Conservation (phyloP, 2,113 vertebrate genomes). For the Campylomormyrus numenius region DNA sequence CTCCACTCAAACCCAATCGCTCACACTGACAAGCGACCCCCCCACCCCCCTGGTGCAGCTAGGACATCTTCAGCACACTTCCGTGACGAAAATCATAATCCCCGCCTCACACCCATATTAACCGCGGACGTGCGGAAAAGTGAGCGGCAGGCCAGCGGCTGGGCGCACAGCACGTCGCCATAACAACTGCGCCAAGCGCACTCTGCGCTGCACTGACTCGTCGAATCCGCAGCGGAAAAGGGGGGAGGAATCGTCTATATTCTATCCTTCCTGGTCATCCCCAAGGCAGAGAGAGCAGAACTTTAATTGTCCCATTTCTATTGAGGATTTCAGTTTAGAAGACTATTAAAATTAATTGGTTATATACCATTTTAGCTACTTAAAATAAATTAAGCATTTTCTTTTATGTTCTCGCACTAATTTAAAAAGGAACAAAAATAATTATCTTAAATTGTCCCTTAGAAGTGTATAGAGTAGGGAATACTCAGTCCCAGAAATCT, state of each 20-base stretch:
- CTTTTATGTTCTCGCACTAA: conserved; percentile 34
- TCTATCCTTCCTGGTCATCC: conserved; percentile 24
- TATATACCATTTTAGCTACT: conserved; percentile 53
- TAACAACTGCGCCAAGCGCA: background rate
- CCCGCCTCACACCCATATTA: background rate
- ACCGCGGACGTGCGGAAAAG: background rate
- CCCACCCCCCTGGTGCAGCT: conserved; percentile 58
- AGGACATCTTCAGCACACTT: conserved; percentile 40
- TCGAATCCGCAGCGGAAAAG: background rate
- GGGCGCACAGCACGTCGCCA: background rate
- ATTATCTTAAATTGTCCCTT: conserved; percentile 58
- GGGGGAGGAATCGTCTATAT: conserved; percentile 3
- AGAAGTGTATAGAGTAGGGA: conserved; percentile 65
- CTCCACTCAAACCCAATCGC: conserved; percentile 67
- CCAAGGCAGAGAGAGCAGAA: conserved; percentile 25
- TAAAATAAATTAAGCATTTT: conserved; percentile 33
- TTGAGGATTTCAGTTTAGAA: conserved; percentile 51
- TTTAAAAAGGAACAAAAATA: conserved; percentile 54
- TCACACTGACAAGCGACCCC: conserved; percentile 67
- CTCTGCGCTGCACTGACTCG: background rate
- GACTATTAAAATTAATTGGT: conserved; percentile 65
- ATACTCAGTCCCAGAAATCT: conserved; percentile 65
- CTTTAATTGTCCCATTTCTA: conserved; percentile 36
- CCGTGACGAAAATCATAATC: conserved; percentile 45
- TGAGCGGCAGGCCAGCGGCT: background rate